Conservation (phyloP, 92 coral and sea anemone genomes). For the Porites lobata region DNA sequence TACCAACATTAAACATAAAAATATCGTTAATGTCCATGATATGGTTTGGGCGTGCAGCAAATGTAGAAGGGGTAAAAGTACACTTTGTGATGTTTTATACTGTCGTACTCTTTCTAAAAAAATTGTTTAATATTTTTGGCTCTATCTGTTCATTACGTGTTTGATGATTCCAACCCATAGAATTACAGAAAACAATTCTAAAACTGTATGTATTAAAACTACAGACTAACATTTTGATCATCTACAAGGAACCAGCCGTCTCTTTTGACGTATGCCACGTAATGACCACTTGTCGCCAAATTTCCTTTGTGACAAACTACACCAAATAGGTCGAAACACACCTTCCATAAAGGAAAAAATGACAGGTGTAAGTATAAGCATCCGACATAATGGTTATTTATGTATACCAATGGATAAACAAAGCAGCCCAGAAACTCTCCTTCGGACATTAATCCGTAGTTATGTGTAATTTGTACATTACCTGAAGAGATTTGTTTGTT, state of each 20-base stretch:
- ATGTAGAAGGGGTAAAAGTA: no score
- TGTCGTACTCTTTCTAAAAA: no score
- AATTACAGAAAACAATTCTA: not conserved
- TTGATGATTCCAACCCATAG: not conserved
- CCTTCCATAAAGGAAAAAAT: not conserved
- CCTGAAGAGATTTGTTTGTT: not conserved
- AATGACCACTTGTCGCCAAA: not conserved
- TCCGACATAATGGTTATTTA: not conserved
- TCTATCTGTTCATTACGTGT: no score
- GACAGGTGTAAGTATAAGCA: not conserved
- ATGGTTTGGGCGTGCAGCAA: no score
- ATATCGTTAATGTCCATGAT: no score
- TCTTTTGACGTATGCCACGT: not conserved
- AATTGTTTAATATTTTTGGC: no score
- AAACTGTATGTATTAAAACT: not conserved
- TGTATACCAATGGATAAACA: not conserved
- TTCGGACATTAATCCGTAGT: not conserved
- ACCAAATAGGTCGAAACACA: not conserved
- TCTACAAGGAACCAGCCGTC: not conserved
- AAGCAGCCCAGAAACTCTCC: not conserved
- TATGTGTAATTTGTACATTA: not conserved
- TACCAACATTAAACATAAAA: no score
- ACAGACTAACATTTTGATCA: not conserved
- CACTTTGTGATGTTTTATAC: no score
- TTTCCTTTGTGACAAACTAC: conserved; percentile 1